Evolutionary conservation across 2,888 invertebrate genomes (phyloP).

Genomic region (Dynastes maya): DNA sequence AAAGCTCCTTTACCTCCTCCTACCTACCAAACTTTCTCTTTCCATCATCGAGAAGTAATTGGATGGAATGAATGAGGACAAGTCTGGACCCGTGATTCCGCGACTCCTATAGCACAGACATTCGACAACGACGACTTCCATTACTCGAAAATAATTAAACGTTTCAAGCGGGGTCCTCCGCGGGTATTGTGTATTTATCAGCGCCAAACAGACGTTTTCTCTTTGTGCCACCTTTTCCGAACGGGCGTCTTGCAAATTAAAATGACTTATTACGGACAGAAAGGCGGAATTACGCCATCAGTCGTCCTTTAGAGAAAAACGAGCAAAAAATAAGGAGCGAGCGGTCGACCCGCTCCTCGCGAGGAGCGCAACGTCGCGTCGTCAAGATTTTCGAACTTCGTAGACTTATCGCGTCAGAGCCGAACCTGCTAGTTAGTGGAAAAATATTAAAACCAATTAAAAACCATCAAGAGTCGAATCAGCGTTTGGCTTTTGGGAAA

Average conservation of each 20-base stretch:
- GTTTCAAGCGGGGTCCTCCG: constrained; percentile 59
- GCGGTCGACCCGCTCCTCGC: background rate
- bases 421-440: constrained; percentile 14
- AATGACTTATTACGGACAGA: constrained; percentile 60
- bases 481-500: background rate
- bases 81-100: constrained; percentile 56
- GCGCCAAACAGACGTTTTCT: constrained; percentile 63
- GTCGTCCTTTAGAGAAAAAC: constrained; percentile 7
- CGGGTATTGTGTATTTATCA: constrained; percentile 64
- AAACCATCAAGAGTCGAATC: constrained; percentile 8
- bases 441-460: constrained; percentile 43
- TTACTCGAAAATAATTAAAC: constrained; percentile 64
- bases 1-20: background rate
- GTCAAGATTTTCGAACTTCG: constrained; percentile 14
- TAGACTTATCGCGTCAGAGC: constrained; percentile 30
- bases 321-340: constrained; percentile 18
- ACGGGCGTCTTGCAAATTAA: constrained; percentile 60
- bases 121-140: constrained; percentile 59
- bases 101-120: constrained; percentile 43
- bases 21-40: background rate
- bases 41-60: constrained; percentile 52
- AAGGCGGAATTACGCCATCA: constrained; percentile 28
- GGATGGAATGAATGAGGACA: constrained; percentile 56
- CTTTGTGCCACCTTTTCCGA: constrained; percentile 58
- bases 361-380: constrained; percentile 8